Percentiles rank a stretch among this genome's conserved stretches.
These are phyloP conservation scores for Grus americana DNA, from an alignment of 2,113 vertebrate species.

Conservation along the genomic window DNA sequence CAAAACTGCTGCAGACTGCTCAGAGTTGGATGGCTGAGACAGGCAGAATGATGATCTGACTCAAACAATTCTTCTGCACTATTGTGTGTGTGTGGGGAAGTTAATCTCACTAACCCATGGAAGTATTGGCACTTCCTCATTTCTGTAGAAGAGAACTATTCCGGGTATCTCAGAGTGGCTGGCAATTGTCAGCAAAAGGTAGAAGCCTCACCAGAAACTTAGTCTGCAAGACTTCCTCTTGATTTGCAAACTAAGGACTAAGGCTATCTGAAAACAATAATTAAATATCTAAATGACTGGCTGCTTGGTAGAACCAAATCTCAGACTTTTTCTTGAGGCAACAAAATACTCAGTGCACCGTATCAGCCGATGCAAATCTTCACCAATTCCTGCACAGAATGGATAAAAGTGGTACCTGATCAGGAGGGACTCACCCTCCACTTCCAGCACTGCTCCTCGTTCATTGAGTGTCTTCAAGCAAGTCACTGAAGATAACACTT, in stretches of 20 bases:
- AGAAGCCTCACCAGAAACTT: conserved; percentile 39
- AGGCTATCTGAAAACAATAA: not conserved
- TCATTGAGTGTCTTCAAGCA: not conserved
- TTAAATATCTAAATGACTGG: not conserved
- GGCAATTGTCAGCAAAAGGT: conserved; percentile 2
- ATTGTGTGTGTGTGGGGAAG: not conserved
- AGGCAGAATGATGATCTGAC: not conserved
- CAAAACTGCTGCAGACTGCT: not conserved
- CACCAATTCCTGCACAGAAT: not conserved
- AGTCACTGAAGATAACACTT: not conserved
- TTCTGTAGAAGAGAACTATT: conserved; percentile 37
- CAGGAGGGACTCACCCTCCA: not conserved
- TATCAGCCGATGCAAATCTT: not conserved
- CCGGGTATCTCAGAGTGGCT: not conserved
- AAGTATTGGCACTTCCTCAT: conserved; percentile 26
- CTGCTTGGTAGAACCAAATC: not conserved
- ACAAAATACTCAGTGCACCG: not conserved
- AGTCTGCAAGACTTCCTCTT: conserved; percentile 43
- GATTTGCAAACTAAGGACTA: conserved; percentile 14
- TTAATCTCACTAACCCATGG: not conserved
- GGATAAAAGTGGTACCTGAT: not conserved
- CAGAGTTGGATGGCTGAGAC: not conserved
- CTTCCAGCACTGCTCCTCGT: not conserved
- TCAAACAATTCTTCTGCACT: not conserved
- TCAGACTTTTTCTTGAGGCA: not conserved